Evolutionary conservation across 2,113 vertebrate genomes (phyloP), one percentile per base, ranked within the genome.

Genomic region (Pterocles gutturalis): DNA sequence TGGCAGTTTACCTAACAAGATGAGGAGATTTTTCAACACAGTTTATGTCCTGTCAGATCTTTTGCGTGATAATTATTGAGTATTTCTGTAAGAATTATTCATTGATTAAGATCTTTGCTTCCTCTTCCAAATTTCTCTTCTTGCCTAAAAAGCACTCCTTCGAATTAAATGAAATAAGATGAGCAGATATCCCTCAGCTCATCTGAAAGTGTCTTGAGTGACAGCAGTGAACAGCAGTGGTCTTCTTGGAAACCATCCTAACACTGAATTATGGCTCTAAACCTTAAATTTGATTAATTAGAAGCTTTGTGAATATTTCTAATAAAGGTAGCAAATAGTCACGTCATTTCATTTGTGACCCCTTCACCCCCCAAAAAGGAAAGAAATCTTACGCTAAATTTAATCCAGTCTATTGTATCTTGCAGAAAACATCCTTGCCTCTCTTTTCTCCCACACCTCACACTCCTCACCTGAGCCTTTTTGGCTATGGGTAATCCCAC

Each of bases 31-130:
- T 96, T 77, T 86, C 87, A 91, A 10, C 77, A 93, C 38, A 58
- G 55, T 93, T 96, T 78, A 75, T 62, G 24, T n/a, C 67, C 55
- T 92, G 65, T 90, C 92, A 95, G 71, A 95, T 86, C 60, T 71
- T 53, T 28, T 57, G 19, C 26, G 33, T 28, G 17, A 88, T 71
- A 80, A 64, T 28, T 61, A 87, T 33, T 55, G 33, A 77, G 3
- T 66, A 83, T 87, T 92, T 87, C 33, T 71, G 24, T 58, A 85
- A 79, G n/a, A 54, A 80, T 83, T 77, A 51, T 71, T 81, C 33
- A 66, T 55, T 43, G 15, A 22, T 61, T 67, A 66, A 70, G 43
- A 58, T 8, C 9, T 61, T 90, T 65, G 14, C 26, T 85, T 64
- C 17, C n/a, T 81, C 61, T 76, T 91, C 73, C n/a, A 76, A 65